Evolutionary conservation across 2,888 invertebrate genomes (phyloP).

Genomic region (Acrobasis repandana): DNA sequence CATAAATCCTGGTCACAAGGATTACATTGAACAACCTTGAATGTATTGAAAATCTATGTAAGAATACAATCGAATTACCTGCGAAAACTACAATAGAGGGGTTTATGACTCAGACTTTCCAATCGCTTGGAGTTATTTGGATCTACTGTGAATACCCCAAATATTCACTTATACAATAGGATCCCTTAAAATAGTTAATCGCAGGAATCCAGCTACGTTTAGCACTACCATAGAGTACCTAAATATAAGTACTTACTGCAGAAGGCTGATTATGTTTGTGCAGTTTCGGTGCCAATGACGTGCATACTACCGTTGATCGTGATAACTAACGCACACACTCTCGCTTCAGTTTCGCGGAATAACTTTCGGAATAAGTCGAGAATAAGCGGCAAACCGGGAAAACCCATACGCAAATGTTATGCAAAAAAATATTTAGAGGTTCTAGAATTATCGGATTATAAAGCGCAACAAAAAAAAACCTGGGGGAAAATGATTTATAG

Average conservation of each 20-base stretch:
- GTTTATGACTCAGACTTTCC: too few relatives aligned
- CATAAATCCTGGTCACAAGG: too few relatives aligned
- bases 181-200: too few relatives aligned
- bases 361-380: slow-evolving; percentile 54
- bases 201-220: background rate
- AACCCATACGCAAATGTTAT: slow-evolving; percentile 58
- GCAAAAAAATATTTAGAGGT: slow-evolving; percentile 26
- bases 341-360: slow-evolving; percentile 65
- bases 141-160: too few relatives aligned
- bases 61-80: too few relatives aligned
- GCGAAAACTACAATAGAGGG: too few relatives aligned
- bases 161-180: too few relatives aligned
- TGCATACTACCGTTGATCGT: slow-evolving; percentile 48
- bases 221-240: background rate
- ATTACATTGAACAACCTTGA: too few relatives aligned
- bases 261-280: background rate
- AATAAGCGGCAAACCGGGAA: slow-evolving; percentile 52
- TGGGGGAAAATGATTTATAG: too few relatives aligned
- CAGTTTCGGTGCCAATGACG: slow-evolving; percentile 35
- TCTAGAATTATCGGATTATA: background rate
- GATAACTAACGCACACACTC: slow-evolving; percentile 53
- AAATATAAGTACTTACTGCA: background rate
- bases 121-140: too few relatives aligned
- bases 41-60: too few relatives aligned
- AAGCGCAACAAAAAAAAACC: background rate